Evolutionary conservation across 2,797 vertebrate species (phyloP).

Genomic region (Tarsius wallacei): DNA sequence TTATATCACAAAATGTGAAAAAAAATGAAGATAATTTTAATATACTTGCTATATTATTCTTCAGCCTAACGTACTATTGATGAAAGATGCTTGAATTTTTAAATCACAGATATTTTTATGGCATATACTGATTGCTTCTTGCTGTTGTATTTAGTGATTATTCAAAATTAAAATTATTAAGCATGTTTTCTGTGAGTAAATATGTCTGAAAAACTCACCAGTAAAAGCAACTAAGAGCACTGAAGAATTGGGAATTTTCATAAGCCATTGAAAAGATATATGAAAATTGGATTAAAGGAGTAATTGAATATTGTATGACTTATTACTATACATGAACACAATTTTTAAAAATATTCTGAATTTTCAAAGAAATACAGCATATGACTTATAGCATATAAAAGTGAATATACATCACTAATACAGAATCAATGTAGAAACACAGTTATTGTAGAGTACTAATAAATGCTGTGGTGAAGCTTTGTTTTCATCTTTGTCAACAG

Average conservation of each 20-base stretch:
- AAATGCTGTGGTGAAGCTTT: neutral
- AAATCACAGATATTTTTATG: neutral
- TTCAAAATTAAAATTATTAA: constrained; percentile 16
- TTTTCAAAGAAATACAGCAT: neutral
- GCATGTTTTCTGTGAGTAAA: neutral
- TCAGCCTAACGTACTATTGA: neutral
- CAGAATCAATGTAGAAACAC: neutral
- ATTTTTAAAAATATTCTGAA: neutral
- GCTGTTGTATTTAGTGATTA: neutral
- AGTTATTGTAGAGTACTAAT: neutral
- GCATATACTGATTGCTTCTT: neutral
- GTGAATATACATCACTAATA: neutral
- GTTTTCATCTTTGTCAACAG: neutral
- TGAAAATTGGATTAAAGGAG: neutral
- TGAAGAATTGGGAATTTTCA: neutral
- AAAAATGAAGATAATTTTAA: neutral
- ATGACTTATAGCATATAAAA: neutral
- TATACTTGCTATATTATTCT: neutral
- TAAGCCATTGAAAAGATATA: neutral
- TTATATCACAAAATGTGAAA: neutral
- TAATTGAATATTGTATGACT: neutral
- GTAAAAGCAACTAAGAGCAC: neutral
- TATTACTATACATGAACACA: neutral
- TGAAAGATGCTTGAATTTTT: neutral
- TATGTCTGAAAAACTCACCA: neutral